Conservation (phyloP, 1,140 invertebrate genomes). For the Neotoxoptera formosana region DNA sequence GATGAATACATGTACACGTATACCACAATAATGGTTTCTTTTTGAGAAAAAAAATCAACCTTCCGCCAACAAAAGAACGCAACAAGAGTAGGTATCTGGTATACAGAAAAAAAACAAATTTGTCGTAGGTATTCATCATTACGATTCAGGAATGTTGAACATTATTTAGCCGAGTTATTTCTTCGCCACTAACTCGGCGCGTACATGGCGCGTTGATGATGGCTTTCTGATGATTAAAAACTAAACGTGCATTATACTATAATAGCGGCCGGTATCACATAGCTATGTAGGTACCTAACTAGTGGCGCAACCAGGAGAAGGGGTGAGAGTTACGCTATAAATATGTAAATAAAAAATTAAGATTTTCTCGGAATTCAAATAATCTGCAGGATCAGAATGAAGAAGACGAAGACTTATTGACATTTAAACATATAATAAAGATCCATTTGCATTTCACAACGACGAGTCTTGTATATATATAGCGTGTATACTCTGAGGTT, state of each 20-base stretch:
- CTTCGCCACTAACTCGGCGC: not conserved
- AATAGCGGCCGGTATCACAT: not conserved
- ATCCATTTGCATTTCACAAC: conserved; percentile 3
- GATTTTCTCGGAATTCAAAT: not conserved
- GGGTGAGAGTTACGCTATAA: not conserved
- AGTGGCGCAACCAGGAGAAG: not conserved
- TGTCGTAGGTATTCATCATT: not conserved
- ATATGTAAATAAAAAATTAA: not conserved
- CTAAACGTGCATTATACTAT: not conserved
- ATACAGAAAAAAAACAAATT: not conserved
- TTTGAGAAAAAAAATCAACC: conserved; percentile 15
- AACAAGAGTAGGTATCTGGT: not conserved
- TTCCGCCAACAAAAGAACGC: conserved; percentile 12
- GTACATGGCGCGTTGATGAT: not conserved
- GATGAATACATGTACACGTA: not conserved
- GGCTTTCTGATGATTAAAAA: not conserved
- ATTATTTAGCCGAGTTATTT: not conserved
- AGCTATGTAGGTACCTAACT: not conserved
- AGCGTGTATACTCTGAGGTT: not conserved
- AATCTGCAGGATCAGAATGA: not conserved
- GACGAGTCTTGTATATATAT: not conserved
- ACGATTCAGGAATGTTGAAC: conserved; percentile 11
- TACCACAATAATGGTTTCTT: conserved; percentile 31
- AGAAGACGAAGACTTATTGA: not conserved
- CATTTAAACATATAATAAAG: conserved; percentile 17